Evolutionary conservation across 2,113 vertebrate species (phyloP), one percentile per base, ranked within the genome.

Genomic region (Chrysochloris asiatica): DNA sequence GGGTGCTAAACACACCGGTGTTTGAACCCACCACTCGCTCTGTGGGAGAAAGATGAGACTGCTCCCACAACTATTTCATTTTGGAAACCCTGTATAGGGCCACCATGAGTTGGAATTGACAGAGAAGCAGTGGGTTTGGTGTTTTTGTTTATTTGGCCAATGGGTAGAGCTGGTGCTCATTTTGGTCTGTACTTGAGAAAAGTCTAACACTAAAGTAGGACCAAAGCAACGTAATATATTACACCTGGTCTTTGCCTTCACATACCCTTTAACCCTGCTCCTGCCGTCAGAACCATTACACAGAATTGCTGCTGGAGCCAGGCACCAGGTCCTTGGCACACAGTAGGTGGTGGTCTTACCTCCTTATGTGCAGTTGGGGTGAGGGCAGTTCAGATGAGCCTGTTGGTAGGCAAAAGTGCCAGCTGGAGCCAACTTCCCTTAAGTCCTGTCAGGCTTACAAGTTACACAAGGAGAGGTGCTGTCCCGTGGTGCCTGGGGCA

Each of bases 281-380:
- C 11, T 26, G 43, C 16, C 43, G 9, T 14, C 26, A 73, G 41
- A 85, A 85, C 13, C 16, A 8, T 45, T 47, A 48, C 26, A 78
- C 85, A 61, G 89, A 72, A 0, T 67, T 16, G 56, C n/a, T 61
- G 54, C 22, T 52, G 61, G 36, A 33, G 50, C 19, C 48, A 8
- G 47, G 22, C 26, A 28, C 52, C 72, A 43, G 59, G 30, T 71
- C 43, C 61, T 76, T 13, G 12, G 63, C 72, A 10, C 1, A 1
- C 54, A 54, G 36, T 8, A n/a, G 41, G n/a, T 28, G n/a, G 86
- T 30, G 72, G 38, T 80, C 43, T 92, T 61, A 45, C 12, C 26
- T 10, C 50, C 2, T 0, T 45, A 1, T 8, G 19, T 16, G 63
- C 8, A 1, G 21, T 16, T 4, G 3, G 47, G 48, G 30, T 13